phyloP scores from a whole-genome alignment of 2,797 vertebrate genomes.

The Liparis tanakae region DNA sequence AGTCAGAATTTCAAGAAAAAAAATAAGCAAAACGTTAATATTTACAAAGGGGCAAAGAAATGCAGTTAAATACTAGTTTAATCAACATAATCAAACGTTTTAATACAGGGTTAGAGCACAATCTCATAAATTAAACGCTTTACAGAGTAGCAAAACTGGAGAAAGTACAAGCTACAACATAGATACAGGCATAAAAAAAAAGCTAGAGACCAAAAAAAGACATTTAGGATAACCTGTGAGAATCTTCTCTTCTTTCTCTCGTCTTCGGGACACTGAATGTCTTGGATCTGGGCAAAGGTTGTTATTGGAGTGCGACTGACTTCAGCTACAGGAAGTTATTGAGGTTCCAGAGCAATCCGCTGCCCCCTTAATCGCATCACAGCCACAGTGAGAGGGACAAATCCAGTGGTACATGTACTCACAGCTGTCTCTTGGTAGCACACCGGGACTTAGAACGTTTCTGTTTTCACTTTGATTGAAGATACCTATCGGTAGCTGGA shows the following conservation, averaged over 20 bases:
- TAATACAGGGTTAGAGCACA: background rate
- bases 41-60: background rate
- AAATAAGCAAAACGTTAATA: background rate
- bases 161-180: background rate
- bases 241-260: constrained; percentile 32
- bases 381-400: background rate
- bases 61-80: background rate
- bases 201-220: background rate
- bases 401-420: background rate
- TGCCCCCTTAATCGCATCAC: constrained; percentile 16
- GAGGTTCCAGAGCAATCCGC: constrained; percentile 35
- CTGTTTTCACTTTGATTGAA: constrained; percentile 41
- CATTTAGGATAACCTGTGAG: background rate
- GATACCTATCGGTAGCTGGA: constrained; percentile 42
- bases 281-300: constrained; percentile 37
- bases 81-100: background rate
- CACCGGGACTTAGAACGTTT: background rate
- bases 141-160: background rate
- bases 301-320: constrained; percentile 29
- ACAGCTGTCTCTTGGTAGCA: constrained; percentile 34
- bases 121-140: background rate
- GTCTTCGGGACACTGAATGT: constrained; percentile 22
- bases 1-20: background rate
- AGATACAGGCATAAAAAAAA: constrained; percentile 1
- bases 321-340: constrained; percentile 30